Percentiles rank a stretch among this genome's conserved stretches.
These are phyloP conservation scores for Zalophus californianus DNA, from an alignment of 2,797 vertebrate genomes.

Conservation along the genomic window DNA sequence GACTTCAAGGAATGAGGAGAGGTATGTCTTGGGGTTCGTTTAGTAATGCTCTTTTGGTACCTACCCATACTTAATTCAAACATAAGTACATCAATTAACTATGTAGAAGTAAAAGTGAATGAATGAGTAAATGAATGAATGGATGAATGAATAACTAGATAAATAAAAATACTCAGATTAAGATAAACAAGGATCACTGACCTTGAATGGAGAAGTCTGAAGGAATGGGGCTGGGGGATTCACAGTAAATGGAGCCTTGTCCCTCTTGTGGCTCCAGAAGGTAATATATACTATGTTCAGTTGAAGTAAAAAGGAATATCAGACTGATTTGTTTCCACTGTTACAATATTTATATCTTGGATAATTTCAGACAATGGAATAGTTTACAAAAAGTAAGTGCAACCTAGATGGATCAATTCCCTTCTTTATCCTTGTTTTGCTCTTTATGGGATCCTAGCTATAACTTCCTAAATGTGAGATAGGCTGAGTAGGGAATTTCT, in stretches of 20 bases:
- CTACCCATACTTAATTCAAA: neutral
- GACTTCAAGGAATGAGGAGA: neutral
- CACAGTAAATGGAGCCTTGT: neutral
- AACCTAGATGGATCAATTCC: slow-evolving; percentile 1
- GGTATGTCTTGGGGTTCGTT: neutral
- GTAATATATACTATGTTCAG: neutral
- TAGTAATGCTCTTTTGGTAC: neutral
- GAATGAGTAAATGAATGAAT: neutral
- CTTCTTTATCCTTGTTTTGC: neutral
- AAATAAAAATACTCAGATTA: neutral
- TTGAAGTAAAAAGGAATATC: neutral
- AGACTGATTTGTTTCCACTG: neutral
- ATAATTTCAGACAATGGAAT: slow-evolving; percentile 6
- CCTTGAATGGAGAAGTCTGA: neutral
- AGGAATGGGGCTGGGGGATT: neutral
- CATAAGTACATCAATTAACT: neutral
- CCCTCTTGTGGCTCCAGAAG: neutral
- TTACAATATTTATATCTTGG: neutral
- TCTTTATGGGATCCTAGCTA: neutral
- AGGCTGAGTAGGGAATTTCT: slow-evolving; percentile 20
- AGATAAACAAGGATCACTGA: neutral
- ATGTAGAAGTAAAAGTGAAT: neutral
- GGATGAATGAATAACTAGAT: neutral
- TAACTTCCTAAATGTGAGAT: neutral
- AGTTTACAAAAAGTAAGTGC: neutral